phyloP scores from a whole-genome alignment of 1,140 invertebrate species.

The Drosophila mojavensis region DNA sequence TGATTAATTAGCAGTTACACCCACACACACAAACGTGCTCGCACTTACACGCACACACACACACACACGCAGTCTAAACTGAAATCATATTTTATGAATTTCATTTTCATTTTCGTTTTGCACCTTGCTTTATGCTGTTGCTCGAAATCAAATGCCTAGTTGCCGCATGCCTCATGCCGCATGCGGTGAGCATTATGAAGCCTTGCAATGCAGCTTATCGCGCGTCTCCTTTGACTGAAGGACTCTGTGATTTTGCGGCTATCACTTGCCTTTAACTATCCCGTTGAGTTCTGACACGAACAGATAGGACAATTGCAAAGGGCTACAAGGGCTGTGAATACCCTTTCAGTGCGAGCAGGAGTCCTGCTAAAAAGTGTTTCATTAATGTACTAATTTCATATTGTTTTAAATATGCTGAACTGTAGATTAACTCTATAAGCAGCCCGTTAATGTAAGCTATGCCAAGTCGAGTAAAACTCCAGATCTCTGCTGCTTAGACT shows the following conservation, averaged over 20 bases:
- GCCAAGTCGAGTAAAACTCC: too few relatives aligned
- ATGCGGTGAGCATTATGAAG: constrained; percentile 75
- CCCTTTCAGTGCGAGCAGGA: not conserved
- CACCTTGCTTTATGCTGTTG: not conserved
- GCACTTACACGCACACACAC: not conserved
- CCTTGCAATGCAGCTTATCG: constrained; percentile 61
- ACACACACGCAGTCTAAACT: constrained; percentile 1
- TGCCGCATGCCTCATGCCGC: constrained; percentile 11
- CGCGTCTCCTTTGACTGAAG: constrained; percentile 32
- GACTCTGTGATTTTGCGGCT: constrained; percentile 1
- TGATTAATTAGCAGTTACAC: constrained; percentile 45
- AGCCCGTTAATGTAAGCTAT: too few relatives aligned
- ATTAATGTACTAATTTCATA: too few relatives aligned
- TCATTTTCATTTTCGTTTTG: constrained; percentile 32
- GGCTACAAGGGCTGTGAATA: not conserved
- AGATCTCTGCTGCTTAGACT: not conserved
- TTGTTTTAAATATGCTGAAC: too few relatives aligned
- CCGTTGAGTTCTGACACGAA: not conserved
- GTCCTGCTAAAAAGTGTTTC: too few relatives aligned
- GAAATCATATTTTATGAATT: constrained; percentile 40
- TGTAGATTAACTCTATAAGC: too few relatives aligned
- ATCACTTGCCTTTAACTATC: constrained; percentile 16
- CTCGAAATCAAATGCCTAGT: not conserved
- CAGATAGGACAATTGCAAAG: not conserved
- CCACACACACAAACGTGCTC: not conserved